Percentiles rank a stretch among this genome's conserved stretches.
phyloP scores from a whole-genome alignment of 2,888 invertebrate species.

The Stramonita haemastoma region DNA sequence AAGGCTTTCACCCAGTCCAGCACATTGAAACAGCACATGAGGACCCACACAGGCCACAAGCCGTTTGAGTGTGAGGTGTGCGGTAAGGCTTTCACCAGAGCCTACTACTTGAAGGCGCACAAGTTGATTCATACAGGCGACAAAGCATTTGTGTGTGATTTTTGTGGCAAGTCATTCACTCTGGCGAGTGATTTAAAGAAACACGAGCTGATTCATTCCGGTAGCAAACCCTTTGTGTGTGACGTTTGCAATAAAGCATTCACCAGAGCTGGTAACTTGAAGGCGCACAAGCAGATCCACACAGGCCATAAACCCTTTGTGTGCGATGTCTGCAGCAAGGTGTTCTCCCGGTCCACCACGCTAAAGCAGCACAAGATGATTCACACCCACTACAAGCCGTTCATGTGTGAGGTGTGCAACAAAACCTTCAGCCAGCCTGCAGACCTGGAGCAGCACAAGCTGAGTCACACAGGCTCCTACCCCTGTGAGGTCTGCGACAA shows the following conservation, averaged over 20 bases:
- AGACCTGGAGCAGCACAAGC: neutral
- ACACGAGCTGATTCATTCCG: neutral
- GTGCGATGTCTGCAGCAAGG: neutral
- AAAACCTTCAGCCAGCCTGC: neutral
- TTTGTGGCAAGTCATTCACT: neutral
- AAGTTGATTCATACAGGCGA: neutral
- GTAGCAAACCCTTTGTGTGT: neutral
- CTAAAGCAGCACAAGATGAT: neutral
- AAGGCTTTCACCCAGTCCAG: neutral
- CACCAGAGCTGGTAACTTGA: neutral
- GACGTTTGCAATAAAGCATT: neutral
- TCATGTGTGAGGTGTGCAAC: neutral
- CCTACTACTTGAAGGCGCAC: neutral
- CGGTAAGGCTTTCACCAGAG: neutral
- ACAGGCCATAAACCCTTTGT: neutral
- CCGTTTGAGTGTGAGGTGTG: slow-evolving; percentile 1
- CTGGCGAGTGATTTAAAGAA: neutral
- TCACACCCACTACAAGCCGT: neutral
- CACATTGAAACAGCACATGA: neutral
- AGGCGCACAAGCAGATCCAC: neutral
- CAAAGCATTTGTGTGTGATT: neutral
- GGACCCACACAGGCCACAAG: neutral
- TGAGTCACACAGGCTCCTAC: neutral
- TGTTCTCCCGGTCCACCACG: neutral
- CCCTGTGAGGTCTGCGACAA: neutral